Base-by-base conservation (phyloP, 2,797 vertebrate species). In the Diplodus sargus region DNA sequence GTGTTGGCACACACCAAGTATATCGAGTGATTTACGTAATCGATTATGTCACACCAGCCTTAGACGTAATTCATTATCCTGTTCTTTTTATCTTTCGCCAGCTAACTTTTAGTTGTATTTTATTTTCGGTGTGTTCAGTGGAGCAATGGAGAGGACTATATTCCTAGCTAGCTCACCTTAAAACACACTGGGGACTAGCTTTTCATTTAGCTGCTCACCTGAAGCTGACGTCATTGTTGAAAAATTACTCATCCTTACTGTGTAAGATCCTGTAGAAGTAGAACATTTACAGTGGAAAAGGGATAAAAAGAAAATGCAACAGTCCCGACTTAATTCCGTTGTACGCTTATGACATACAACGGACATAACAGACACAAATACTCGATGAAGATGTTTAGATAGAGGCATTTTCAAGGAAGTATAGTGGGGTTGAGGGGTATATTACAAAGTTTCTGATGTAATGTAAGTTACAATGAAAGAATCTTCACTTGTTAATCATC, bases 401-500 rank as follows among this genome's bases (percentile, higher is more conserved):
- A 13, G 42, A 58, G 11, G 53, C 13, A n/a, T 15, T 51, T 65
- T 23, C 1, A 43, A 20, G 17, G 11, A 13, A 3, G 5, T n/a
- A 25, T 2, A 42, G 18, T 56, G 22, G 30, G 22, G 48, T 49
- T 45, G 23, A 39, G 6, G 42, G 42, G 51, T 67, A 64, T 17
- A 42, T 51, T 23, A 16, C 45, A 42, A 60, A 49, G 28, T 47
- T 58, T 23, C 20, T 54, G 23, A 30, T 58, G 4, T 45, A 28
- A 81, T 57, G 54, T 62, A 34, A 69, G 4, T 47, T 16, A 10
- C 23, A 54, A 58, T 47, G 34, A 64, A 49, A 48, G 52, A 7
- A 70, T 23, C 2, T 48, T 65, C 15, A 9, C 51, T 28, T 20
- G 51, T 61, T 48, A 60, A 11, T 79, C 30, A 54, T 13, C n/a